These are phyloP conservation scores for Melanerpes formicivorus DNA, from an alignment of 2,113 vertebrate species.

Conservation along the genomic window DNA sequence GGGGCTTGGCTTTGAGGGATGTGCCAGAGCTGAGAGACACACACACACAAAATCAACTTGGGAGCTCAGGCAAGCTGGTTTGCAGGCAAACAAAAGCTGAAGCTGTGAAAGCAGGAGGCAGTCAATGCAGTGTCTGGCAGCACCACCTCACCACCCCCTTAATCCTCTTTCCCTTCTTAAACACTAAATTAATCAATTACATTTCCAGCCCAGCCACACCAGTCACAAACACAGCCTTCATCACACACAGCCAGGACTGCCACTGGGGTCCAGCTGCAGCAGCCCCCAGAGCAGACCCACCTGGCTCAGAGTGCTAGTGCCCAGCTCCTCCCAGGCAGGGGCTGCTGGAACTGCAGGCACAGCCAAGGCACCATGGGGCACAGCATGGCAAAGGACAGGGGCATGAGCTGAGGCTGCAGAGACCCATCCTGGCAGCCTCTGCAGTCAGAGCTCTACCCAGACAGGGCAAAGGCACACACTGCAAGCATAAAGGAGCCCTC, in stretches of 20 bases:
- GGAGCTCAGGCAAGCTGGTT: constrained; percentile 9
- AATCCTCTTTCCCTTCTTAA: constrained; percentile 34
- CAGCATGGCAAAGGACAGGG: not conserved
- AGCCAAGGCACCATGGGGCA: rapidly evolving
- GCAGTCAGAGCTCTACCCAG: not conserved
- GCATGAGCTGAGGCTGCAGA: not conserved
- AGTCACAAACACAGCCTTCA: constrained; percentile 25
- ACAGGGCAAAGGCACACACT: not conserved
- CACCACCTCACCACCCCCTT: not conserved
- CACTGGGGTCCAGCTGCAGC: not conserved
- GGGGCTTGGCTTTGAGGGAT: not conserved
- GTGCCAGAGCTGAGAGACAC: constrained; percentile 19
- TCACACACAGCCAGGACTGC: not conserved
- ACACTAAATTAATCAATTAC: constrained; percentile 36
- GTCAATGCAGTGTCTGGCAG: constrained; percentile 11
- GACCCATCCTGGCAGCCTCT: not conserved
- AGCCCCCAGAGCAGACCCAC: constrained; percentile 1
- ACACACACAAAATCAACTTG: not conserved
- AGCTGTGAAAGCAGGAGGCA: constrained; percentile 4
- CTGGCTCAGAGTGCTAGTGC: not conserved
- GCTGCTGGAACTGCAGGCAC: not conserved
- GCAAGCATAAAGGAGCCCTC: not conserved
- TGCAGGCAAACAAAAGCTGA: constrained; percentile 50
- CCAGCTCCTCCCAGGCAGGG: not conserved
- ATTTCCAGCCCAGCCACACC: constrained; percentile 16